phyloP scores from a whole-genome alignment of 1,140 invertebrate genomes.

The Ditylenchus dipsaci region DNA sequence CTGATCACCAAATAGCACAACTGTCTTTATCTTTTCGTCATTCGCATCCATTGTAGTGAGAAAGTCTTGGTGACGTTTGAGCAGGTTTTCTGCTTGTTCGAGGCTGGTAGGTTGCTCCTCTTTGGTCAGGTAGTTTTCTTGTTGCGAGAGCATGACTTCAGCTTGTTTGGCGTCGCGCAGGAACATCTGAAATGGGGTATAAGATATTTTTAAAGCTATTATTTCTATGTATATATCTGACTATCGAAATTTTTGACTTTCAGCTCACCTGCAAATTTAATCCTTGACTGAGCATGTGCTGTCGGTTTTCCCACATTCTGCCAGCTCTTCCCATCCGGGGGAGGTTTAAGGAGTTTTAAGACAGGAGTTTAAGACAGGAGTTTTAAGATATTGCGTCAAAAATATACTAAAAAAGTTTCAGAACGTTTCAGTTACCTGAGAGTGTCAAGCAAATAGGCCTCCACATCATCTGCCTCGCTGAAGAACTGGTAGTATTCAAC shows the following conservation, averaged over 20 bases:
- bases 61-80: constrained; percentile 93
- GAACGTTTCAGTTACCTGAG: constrained; percentile 66
- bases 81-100: constrained; percentile 92
- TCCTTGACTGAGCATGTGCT: constrained; percentile 86
- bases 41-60: constrained; percentile 99
- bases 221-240: too few species aligned
- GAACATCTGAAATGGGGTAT: constrained; percentile 30
- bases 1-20: constrained; percentile 83
- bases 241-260: constrained; percentile 80
- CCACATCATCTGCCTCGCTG: constrained; percentile 95
- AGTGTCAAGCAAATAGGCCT: constrained; percentile 97
- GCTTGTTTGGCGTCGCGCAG: constrained; percentile 92
- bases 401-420: too few species aligned
- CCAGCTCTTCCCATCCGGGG: constrained; percentile 97
- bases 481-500: constrained; percentile 97
- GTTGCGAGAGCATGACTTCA: constrained; percentile 91
- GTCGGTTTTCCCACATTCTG: constrained; percentile 98
- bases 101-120: constrained; percentile 87
- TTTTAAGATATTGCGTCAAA: too few species aligned
- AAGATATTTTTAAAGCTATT: not conserved
- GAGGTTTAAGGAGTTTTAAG: too few species aligned
- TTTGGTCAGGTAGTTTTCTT: constrained; percentile 88
- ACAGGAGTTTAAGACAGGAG: too few species aligned
- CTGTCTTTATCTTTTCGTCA: constrained; percentile 94
- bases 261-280: constrained; percentile 72